These are phyloP conservation scores for Wiebesia pumilae DNA, from an alignment of 1,140 invertebrate genomes.

Conservation along the genomic window DNA sequence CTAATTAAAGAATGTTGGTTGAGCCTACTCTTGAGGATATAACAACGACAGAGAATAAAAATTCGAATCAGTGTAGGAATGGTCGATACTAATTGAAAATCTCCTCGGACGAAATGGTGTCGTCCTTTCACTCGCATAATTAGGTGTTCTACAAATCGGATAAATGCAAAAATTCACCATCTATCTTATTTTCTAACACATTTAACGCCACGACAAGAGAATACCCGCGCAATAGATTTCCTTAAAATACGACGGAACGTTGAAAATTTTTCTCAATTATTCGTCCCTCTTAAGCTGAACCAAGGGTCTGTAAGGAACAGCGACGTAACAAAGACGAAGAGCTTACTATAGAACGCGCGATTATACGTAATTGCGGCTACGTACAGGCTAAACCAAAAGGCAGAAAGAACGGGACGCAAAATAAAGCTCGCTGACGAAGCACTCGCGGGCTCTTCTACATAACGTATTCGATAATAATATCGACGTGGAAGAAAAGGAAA, in stretches of 20 bases:
- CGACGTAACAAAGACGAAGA: background rate
- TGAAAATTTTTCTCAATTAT: background rate
- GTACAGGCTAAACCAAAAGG: background rate
- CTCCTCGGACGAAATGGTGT: too few relatives aligned
- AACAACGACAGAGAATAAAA: too few relatives aligned
- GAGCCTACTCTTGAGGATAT: too few relatives aligned
- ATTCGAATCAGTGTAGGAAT: too few relatives aligned
- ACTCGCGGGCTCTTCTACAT: background rate
- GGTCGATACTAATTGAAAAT: too few relatives aligned
- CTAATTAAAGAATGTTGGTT: too few relatives aligned
- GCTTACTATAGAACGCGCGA: background rate
- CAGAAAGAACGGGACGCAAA: background rate
- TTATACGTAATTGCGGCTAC: background rate
- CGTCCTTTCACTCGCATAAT: too few relatives aligned
- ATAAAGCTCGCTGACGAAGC: background rate
- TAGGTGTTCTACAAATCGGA: too few relatives aligned
- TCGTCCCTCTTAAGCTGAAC: background rate
- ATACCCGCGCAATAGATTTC: background rate
- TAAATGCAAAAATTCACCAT: too few relatives aligned
- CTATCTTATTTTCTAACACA: too few relatives aligned
- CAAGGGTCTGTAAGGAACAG: background rate
- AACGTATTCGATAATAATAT: constrained; percentile 33
- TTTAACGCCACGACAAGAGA: background rate
- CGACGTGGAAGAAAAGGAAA: constrained; percentile 18
- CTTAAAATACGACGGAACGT: background rate